Percentiles rank a stretch among this genome's conserved stretches.
These are phyloP conservation scores for Uromys caudimaculatus DNA, from an alignment of 2,797 vertebrate genomes.

Conservation along the genomic window DNA sequence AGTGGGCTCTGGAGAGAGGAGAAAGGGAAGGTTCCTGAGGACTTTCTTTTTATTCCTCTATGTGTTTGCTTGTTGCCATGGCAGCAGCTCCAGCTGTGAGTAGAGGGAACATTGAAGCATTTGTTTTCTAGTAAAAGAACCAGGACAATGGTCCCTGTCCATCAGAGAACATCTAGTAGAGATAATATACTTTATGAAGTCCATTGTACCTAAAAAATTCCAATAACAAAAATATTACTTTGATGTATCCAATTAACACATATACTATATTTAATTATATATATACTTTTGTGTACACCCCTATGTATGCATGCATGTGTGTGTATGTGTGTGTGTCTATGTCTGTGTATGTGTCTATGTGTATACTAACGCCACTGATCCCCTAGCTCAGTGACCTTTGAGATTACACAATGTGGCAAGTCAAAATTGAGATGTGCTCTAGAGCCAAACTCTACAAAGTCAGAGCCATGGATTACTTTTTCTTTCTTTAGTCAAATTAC, in stretches of 20 bases:
- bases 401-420: not conserved
- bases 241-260: not conserved
- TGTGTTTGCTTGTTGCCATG: not conserved
- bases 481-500: not conserved
- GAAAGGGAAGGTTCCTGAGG: too few species aligned
- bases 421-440: not conserved
- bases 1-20: not conserved
- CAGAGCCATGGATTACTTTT: not conserved
- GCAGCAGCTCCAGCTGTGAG: not conserved
- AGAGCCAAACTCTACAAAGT: not conserved
- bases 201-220: not conserved
- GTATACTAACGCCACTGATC: not conserved
- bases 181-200: not conserved
- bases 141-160: not conserved
- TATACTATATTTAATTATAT: not conserved
- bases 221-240: not conserved
- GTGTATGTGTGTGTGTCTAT: not conserved
- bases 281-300: not conserved
- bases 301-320: too few species aligned
- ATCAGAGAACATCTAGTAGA: not conserved
- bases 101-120: not conserved
- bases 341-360: not conserved
- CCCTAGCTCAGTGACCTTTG: not conserved
- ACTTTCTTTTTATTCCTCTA: not conserved
- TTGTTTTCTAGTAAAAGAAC: slow-evolving; percentile 14